Conservation (phyloP, 1,140 invertebrate species). For the Drosophila ercepeae region DNA sequence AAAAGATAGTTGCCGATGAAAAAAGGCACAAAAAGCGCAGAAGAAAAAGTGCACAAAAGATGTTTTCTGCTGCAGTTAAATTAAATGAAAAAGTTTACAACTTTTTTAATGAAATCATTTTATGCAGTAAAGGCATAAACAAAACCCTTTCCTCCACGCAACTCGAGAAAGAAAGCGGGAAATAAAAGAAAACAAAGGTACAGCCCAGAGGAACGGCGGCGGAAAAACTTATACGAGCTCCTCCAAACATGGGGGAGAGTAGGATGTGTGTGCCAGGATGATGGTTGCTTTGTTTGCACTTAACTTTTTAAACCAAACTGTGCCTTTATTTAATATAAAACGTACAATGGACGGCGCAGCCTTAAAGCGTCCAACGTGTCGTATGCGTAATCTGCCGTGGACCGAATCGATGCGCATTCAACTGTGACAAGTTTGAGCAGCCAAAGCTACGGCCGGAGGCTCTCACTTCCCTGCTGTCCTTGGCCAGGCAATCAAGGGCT, state of each 20-base stretch:
- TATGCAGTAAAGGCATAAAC: conserved; percentile 73
- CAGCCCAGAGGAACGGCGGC: conserved; percentile 30
- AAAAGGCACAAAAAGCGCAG: conserved; percentile 2
- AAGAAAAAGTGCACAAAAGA: conserved; percentile 66
- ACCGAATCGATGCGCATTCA: conserved; percentile 43
- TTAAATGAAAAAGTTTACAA: conserved; percentile 82
- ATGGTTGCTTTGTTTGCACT: conserved; percentile 30
- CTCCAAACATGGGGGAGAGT: conserved; percentile 39
- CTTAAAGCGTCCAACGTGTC: conserved; percentile 66
- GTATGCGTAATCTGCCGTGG: conserved; percentile 65
- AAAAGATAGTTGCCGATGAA: conserved; percentile 33
- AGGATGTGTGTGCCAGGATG: conserved; percentile 22
- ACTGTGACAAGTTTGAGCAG: conserved; percentile 8
- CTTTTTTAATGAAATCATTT: conserved; percentile 83
- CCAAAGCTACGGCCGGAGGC: conserved; percentile 32
- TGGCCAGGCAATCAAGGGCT: conserved; percentile 42
- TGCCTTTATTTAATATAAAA: conserved; percentile 57
- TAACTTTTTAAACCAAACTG: conserved; percentile 58
- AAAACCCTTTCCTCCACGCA: conserved; percentile 26
- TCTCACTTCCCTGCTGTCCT: conserved; percentile 2
- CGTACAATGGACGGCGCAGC: conserved; percentile 35
- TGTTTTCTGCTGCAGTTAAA: conserved; percentile 78
- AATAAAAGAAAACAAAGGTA: conserved; percentile 63
- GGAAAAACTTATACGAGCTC: conserved; percentile 72
- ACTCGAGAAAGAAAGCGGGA: conserved; percentile 19